Evolutionary conservation across 92 coral and sea anemone species (phyloP).

Genomic region (Porites cylindrica): DNA sequence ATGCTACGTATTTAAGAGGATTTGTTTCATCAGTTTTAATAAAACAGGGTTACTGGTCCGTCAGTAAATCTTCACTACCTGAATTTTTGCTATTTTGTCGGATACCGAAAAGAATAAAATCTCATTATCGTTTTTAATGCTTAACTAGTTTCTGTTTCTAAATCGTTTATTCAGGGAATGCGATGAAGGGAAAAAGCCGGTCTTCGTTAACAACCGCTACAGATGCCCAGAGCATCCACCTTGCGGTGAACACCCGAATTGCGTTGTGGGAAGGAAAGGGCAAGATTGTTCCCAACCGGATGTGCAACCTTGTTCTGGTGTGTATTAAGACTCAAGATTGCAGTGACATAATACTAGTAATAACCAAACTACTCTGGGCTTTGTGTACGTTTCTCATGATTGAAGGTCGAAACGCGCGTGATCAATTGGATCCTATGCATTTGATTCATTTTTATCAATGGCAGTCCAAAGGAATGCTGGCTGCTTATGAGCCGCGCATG

Average conservation of each 20-base stretch:
- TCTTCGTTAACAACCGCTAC: conserved; percentile 56
- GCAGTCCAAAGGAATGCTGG: background rate
- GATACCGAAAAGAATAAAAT: background rate
- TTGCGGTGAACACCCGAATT: conserved; percentile 68
- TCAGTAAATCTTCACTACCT: background rate
- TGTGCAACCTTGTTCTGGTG: conserved; percentile 60
- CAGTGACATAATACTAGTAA: background rate
- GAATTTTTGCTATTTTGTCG: background rate
- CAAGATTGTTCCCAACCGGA: conserved; percentile 72
- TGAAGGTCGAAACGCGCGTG: background rate
- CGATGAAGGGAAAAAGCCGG: conserved; percentile 35
- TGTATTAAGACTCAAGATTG: background rate
- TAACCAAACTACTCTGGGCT: background rate
- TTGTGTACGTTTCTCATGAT: background rate
- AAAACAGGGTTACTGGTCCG: background rate
- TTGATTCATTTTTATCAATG: background rate
- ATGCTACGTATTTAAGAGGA: background rate
- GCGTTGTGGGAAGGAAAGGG: conserved; percentile 82
- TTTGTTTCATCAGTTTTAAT: background rate
- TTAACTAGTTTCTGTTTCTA: background rate
- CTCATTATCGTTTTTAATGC: background rate
- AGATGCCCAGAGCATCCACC: conserved; percentile 63
- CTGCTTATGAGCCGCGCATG: background rate
- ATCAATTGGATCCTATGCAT: background rate
- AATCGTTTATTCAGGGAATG: conserved; percentile 41